Conservation (phyloP, 2,113 vertebrate species). For the Paratilapia polleni region DNA sequence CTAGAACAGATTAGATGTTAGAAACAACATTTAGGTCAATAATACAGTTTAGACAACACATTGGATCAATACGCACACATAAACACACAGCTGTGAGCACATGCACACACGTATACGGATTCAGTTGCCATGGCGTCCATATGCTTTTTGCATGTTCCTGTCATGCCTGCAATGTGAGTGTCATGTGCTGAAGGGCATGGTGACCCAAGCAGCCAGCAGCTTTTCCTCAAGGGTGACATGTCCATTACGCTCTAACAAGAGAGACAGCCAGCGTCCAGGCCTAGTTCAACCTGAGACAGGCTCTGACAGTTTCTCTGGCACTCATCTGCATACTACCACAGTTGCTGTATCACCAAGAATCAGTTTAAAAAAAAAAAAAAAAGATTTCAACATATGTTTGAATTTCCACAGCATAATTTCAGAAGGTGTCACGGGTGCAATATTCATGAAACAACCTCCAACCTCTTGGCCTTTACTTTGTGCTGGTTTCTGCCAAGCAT, state of each 20-base stretch:
- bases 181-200: slow-evolving; percentile 66
- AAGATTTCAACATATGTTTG: slow-evolving; percentile 45
- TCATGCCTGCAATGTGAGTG: slow-evolving; percentile 55
- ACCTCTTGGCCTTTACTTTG: slow-evolving; percentile 48
- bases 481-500: slow-evolving; percentile 51
- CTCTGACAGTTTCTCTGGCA: slow-evolving; percentile 40
- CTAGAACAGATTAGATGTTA: slow-evolving; percentile 66
- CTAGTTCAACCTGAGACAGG: slow-evolving; percentile 35
- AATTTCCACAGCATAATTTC: slow-evolving; percentile 40
- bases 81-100: slow-evolving; percentile 8
- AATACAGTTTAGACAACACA: slow-evolving; percentile 65
- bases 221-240: slow-evolving; percentile 65
- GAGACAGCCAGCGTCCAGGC: slow-evolving; percentile 42
- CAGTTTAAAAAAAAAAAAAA: slow-evolving; percentile 3
- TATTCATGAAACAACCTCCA: slow-evolving; percentile 61
- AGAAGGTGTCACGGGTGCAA: slow-evolving; percentile 34
- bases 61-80: slow-evolving; percentile 53
- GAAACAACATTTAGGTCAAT: slow-evolving; percentile 71
- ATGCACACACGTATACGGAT: neutral
- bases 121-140: slow-evolving; percentile 66
- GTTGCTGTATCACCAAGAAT: neutral
- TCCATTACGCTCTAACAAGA: slow-evolving; percentile 70
- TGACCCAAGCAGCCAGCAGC: slow-evolving; percentile 62
- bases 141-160: slow-evolving; percentile 70
- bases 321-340: slow-evolving; percentile 22